Conservation (phyloP, 1,140 invertebrate genomes). For the Carposina sasakii region DNA sequence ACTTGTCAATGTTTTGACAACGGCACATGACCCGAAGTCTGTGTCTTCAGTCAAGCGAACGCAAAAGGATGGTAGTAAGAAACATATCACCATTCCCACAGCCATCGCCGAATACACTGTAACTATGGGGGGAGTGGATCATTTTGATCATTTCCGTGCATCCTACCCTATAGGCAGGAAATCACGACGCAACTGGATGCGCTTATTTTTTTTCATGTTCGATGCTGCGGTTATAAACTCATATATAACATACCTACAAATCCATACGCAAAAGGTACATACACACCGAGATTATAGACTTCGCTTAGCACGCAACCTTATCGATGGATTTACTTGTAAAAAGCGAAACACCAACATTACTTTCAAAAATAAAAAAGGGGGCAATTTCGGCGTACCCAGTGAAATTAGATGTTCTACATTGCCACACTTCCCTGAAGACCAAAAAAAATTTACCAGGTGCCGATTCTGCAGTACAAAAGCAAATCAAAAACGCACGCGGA, state of each 20-base stretch:
- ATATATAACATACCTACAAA: not conserved
- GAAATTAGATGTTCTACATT: not conserved
- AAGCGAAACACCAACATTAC: not conserved
- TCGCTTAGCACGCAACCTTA: not conserved
- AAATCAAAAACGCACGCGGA: not conserved
- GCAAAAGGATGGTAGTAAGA: conserved; percentile 7
- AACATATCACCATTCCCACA: not conserved
- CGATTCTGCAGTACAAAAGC: not conserved
- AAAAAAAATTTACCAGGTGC: not conserved
- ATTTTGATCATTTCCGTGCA: conserved; percentile 5
- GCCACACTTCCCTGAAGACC: not conserved
- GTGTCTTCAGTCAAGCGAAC: not conserved
- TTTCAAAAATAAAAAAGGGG: not conserved
- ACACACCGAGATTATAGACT: not conserved
- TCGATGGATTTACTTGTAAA: not conserved
- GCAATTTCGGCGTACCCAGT: not conserved
- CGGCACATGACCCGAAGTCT: not conserved
- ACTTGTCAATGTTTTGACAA: not conserved
- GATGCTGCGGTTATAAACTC: conserved; percentile 4
- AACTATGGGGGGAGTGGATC: not conserved
- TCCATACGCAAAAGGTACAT: not conserved
- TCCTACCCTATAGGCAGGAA: conserved; percentile 1
- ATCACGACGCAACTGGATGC: not conserved
- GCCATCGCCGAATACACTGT: conserved; percentile 1
- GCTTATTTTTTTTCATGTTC: not conserved